These are phyloP conservation scores for Columba janthina DNA, from an alignment of 2,113 vertebrate genomes.

Conservation along the genomic window DNA sequence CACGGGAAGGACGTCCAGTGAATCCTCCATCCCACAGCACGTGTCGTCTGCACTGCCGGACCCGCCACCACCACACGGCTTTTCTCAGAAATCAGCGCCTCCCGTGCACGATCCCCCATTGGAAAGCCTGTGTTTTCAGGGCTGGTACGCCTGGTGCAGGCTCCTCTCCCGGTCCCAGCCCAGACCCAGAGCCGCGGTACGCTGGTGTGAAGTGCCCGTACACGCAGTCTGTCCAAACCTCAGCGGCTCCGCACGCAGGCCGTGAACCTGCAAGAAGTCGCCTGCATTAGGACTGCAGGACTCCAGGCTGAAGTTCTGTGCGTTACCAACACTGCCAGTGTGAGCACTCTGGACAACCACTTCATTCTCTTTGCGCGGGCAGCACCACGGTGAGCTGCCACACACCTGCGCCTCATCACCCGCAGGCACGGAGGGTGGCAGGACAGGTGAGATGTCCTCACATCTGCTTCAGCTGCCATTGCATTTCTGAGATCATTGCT, in stretches of 20 bases:
- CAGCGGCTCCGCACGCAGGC: neutral
- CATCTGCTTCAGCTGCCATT: neutral
- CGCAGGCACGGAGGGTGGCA: neutral
- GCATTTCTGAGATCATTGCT: neutral
- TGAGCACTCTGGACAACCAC: neutral
- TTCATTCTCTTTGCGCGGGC: neutral
- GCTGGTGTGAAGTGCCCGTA: neutral
- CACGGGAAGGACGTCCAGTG: neutral
- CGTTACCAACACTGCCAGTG: neutral
- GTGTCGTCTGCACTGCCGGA: neutral
- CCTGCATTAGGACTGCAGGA: neutral
- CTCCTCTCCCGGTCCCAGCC: neutral
- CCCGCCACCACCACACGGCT: neutral
- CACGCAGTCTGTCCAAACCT: neutral
- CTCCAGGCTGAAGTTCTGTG: neutral
- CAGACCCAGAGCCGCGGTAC: neutral
- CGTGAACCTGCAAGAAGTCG: neutral
- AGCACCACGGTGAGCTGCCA: neutral
- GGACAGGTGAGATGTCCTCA: neutral
- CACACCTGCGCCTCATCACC: neutral
- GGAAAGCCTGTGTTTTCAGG: neutral
- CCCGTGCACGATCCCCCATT: neutral
- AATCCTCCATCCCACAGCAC: neutral
- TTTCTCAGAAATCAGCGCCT: neutral
- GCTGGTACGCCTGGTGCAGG: neutral